Evolutionary conservation across 2,797 vertebrate species (phyloP).

Genomic region (Etheostoma perlongum): DNA sequence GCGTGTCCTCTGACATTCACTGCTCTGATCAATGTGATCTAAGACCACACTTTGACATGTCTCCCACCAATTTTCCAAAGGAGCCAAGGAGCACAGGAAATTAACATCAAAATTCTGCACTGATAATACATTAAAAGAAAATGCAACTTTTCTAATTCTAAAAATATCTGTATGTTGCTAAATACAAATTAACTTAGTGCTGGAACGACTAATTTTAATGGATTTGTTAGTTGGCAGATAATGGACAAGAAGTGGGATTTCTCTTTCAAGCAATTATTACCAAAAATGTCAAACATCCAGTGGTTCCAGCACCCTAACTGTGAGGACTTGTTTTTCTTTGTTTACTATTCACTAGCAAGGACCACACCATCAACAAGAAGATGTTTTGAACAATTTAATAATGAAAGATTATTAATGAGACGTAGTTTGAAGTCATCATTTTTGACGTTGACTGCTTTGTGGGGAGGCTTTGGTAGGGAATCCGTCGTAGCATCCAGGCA

Average conservation of each 20-base stretch:
- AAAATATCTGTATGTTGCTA: not conserved
- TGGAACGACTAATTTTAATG: not conserved
- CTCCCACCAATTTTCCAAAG: not conserved
- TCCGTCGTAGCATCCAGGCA: too few species aligned
- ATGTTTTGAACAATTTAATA: too few species aligned
- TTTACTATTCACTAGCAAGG: too few species aligned
- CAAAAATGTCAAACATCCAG: not conserved
- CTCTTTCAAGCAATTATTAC: too few species aligned
- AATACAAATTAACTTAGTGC: not conserved
- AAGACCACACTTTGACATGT: conserved; percentile 14
- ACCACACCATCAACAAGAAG: too few species aligned
- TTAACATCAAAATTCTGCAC: not conserved
- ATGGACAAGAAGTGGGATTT: not conserved
- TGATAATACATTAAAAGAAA: not conserved
- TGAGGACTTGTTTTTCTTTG: not conserved
- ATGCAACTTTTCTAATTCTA: not conserved
- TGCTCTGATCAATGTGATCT: conserved; percentile 44
- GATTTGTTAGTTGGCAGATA: not conserved
- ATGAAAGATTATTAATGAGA: too few species aligned
- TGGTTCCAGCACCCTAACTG: not conserved
- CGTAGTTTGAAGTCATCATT: too few species aligned
- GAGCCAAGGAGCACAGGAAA: conserved; percentile 8
- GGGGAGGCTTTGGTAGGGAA: too few species aligned
- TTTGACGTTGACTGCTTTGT: too few species aligned
- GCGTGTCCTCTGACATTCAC: not conserved